Evolutionary conservation across 2,113 vertebrate genomes (phyloP), one percentile per base, ranked within the genome.

Genomic region (Scortum barcoo): DNA sequence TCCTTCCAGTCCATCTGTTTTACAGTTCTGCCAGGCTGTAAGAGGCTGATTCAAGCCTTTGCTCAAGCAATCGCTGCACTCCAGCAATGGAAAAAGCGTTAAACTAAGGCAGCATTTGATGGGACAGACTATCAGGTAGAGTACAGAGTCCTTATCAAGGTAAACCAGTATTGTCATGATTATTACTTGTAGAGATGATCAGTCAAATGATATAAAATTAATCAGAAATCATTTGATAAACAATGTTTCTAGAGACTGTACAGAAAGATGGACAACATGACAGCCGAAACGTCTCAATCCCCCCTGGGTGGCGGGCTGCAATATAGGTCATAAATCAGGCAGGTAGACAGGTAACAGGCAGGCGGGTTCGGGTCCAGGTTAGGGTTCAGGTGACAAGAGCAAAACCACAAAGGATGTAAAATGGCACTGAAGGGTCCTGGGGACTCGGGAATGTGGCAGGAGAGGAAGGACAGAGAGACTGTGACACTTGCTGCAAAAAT

Each of bases 1-100:
- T 58, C 58, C 48, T 60, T 3, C 30, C 30, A 22, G 3, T 10
- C n/a, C 17, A n/a, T 60, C 70, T 76, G 24, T 58, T 76, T 78
- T 42, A 56, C 30, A 56, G 6, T 36, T 70, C 48, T 75, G 12
- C 58, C 48, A 24, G 9, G 13, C 17, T 58, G 9, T 2, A 9
- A 53, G 42, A n/a, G n/a, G 56, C 26, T 36, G 28, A 46, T 44
- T 46, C 26, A 22, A 42, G 53, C n/a, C 33, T 33, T 56, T 72
- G 36, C 38, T 65, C 7, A 30, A 61, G n/a, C 33, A 56, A n/a
- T 20, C 0, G 1, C 38, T 46, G 38, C 42, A 14, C 12, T 66
- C 3, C 8, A 61, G 24, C 5, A 36, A 24, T 13, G 17, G 16
- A 72, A 70, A 70, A 66, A 19, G 12, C 40, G 16, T 42, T 22